These are phyloP conservation scores for Eristalinus aeneus DNA, from an alignment of 2,888 invertebrate genomes.

Conservation along the genomic window DNA sequence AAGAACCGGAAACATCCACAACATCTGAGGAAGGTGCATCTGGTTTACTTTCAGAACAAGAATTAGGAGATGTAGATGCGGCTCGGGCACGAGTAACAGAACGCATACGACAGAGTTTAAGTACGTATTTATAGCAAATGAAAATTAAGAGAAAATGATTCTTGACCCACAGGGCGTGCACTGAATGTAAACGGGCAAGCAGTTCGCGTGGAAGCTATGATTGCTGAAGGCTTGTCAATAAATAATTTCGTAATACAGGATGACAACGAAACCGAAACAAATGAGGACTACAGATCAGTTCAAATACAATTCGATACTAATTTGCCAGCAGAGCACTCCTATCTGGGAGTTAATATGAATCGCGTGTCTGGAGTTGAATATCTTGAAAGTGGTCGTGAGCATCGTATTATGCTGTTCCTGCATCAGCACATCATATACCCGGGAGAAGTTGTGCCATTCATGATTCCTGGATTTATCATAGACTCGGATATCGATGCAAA, in stretches of 20 bases:
- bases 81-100: neutral
- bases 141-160: neutral
- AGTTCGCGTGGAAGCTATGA: neutral
- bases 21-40: neutral
- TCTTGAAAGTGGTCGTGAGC: conserved; percentile 82
- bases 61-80: neutral
- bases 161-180: neutral
- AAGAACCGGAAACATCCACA: neutral
- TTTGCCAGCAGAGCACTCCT: conserved; percentile 83
- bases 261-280: neutral
- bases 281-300: conserved; percentile 67
- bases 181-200: neutral
- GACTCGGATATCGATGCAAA: conserved; percentile 75
- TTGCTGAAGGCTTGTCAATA: neutral
- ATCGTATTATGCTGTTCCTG: conserved; percentile 83
- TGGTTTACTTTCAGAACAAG: neutral
- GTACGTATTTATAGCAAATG: neutral
- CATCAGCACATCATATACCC: conserved; percentile 87
- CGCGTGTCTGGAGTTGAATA: conserved; percentile 85
- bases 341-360: conserved; percentile 81
- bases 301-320: conserved; percentile 81
- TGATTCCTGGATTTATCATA: conserved; percentile 81
- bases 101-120: neutral
- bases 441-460: conserved; percentile 89
- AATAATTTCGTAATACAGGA: neutral